Evolutionary conservation across 2,113 vertebrate species (phyloP).

Genomic region (Numenius arquata): DNA sequence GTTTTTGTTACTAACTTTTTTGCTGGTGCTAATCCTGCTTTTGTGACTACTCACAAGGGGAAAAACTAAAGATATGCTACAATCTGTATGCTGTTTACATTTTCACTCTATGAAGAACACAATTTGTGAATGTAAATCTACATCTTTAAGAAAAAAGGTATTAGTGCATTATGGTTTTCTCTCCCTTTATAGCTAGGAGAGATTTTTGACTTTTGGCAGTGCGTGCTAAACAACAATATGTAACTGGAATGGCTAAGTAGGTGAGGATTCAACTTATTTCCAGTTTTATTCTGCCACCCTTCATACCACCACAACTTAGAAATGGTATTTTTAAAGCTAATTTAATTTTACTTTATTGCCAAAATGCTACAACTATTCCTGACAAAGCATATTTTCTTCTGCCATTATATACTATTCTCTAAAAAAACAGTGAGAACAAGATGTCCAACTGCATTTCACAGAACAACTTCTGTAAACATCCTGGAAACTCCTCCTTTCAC

Average conservation of each 20-base stretch:
- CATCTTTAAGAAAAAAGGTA: background rate
- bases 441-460: background rate
- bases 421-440: background rate
- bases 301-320: background rate
- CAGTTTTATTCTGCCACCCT: background rate
- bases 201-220: background rate
- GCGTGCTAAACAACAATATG: background rate
- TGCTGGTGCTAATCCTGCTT: background rate
- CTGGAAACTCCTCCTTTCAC: background rate
- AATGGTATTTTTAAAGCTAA: background rate
- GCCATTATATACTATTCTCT: background rate
- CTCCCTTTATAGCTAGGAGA: background rate
- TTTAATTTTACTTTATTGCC: background rate
- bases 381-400: background rate
- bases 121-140: background rate
- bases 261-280: background rate
- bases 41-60: background rate
- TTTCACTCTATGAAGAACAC: background rate
- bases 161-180: background rate
- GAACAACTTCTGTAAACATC: background rate
- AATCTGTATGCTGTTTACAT: background rate
- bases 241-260: background rate
- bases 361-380: background rate
- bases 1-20: background rate
- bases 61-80: background rate